These are phyloP conservation scores for Acromyrmex heyeri DNA, from an alignment of 1,140 invertebrate genomes.

Conservation along the genomic window DNA sequence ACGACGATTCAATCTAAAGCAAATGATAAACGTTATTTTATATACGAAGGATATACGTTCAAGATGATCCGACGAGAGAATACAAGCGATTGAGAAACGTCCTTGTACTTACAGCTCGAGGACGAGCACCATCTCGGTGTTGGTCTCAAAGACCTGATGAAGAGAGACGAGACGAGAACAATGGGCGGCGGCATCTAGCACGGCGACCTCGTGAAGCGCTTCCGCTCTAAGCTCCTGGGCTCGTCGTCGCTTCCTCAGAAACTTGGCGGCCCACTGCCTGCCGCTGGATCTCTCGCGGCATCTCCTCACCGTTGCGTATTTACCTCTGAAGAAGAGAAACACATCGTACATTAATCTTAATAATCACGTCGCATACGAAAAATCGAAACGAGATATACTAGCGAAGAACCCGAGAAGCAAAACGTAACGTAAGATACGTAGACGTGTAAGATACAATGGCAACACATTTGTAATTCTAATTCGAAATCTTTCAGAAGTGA, in stretches of 20 bases:
- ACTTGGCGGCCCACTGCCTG: slow-evolving; percentile 97
- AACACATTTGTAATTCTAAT: neutral
- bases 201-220: slow-evolving; percentile 96
- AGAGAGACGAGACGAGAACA: slow-evolving; percentile 94
- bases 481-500: neutral
- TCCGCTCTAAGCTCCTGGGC: slow-evolving; percentile 93
- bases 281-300: slow-evolving; percentile 94
- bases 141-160: slow-evolving; percentile 95
- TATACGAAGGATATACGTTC: neutral
- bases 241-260: slow-evolving; percentile 95
- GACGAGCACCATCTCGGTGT: slow-evolving; percentile 94
- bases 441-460: neutral
- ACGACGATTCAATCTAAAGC: neutral
- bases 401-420: neutral
- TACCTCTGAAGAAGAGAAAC: slow-evolving; percentile 91
- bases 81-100: slow-evolving; percentile 9
- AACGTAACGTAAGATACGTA: neutral
- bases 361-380: neutral
- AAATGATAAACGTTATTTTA: neutral
- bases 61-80: neutral
- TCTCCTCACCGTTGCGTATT: slow-evolving; percentile 97
- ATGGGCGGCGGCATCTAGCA: slow-evolving; percentile 93
- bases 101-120: slow-evolving; percentile 93
- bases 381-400: neutral
- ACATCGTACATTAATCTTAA: neutral